A percentile compares a stretch with the other conserved stretches of the same genome.
Evolutionary conservation across 1,140 invertebrate species (phyloP).

Genomic region (Drosophila nebulosa): DNA sequence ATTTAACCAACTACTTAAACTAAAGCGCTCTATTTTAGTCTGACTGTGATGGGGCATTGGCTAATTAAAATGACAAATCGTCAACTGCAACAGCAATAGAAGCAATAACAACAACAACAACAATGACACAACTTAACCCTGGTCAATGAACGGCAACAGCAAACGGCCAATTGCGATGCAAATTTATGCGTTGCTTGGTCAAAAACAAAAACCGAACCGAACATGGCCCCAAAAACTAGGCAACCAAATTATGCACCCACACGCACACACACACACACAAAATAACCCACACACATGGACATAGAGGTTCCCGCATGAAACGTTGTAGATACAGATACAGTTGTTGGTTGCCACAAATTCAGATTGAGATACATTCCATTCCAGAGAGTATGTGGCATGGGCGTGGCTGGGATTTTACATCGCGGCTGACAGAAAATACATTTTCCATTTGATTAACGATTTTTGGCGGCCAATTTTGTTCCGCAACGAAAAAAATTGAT

Average conservation of each 20-base stretch:
- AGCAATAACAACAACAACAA: conserved; percentile 24
- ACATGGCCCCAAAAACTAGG: conserved; percentile 48
- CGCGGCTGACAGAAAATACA: conserved; percentile 38
- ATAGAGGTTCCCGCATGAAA: too few species aligned
- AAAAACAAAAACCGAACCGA: conserved; percentile 41
- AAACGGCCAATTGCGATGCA: conserved; percentile 51
- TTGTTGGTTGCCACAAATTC: background rate
- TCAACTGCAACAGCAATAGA: conserved; percentile 26
- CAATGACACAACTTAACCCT: conserved; percentile 2
- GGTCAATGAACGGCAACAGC: conserved; percentile 20
- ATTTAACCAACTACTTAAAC: background rate
- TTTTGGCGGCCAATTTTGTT: conserved; percentile 33
- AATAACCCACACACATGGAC: conserved; percentile 1
- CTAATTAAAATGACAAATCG: conserved; percentile 74
- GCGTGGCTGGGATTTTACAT: conserved; percentile 32
- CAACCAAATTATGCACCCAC: conserved; percentile 60
- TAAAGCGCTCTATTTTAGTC: too few species aligned
- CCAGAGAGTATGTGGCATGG: background rate
- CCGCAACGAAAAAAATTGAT: conserved; percentile 40
- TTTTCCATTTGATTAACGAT: conserved; percentile 72
- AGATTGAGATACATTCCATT: conserved; percentile 16
- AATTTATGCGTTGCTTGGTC: conserved; percentile 63
- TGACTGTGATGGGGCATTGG: conserved; percentile 53
- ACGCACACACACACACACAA: conserved; percentile 14
- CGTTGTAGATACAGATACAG: too few species aligned